Base-by-base conservation (phyloP, 2,888 invertebrate genomes). In the Coronaproctus castanopsis region DNA sequence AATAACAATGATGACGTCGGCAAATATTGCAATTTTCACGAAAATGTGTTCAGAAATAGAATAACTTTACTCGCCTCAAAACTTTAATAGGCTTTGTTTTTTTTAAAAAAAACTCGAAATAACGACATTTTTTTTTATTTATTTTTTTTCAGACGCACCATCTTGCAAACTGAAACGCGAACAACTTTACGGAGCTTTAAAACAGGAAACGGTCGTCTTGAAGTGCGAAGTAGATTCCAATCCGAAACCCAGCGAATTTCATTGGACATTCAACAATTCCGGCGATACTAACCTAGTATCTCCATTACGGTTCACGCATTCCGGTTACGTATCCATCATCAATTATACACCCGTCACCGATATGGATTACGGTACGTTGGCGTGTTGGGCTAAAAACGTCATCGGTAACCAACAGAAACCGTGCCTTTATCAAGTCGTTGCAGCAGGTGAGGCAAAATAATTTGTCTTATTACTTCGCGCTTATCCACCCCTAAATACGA, bases 231-330 rank as follows among this genome's bases (percentile, higher is more conserved):
- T 90, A 64, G 87, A 89, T 69, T 85, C 90, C 66, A 88, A 89
- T 70, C 90, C 90, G n/a, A 80, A 87, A 8, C 79, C 85, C 60
- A 81, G 83, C 67, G 80, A 83, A 68, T 91, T 89, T 74, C 85
- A 87, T 69, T 91, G 91, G 91, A 88, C 88, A 65, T 89, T 91
- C 77, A 91, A 91, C 76, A 87, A 87, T 71, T 87, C 87, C 62
- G 88, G 88, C 20, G 87, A 87, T 69, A 83, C 86, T 73, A 82
- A 83, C 56, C 85, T 87, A 71, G 77, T 87, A 66, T 80, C 87
- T 61, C 72, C 76, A 59, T 48, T 63, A 63, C 80, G 81, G 58
- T 80, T 80, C 67, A 82, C 78, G 71, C 80, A 77, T 65, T 77
- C 82, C 62, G 82, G 83, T 1, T 80, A 80, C 64, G 78, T 80